Conservation (phyloP, 2,888 invertebrate species). For the Glyphotaelius pellucidus region DNA sequence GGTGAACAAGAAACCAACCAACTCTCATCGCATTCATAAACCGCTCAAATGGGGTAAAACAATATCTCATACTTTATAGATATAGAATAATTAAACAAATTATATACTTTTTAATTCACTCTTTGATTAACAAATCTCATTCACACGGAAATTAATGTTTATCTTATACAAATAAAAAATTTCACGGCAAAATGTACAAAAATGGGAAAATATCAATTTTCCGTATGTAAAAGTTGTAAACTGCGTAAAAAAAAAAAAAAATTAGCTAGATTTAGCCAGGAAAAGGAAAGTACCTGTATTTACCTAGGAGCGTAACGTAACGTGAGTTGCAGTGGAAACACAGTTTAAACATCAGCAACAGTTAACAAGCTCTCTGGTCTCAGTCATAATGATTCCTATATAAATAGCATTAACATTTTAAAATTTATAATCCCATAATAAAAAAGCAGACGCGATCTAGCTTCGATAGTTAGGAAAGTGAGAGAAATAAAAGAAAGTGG, state of each 20-base stretch:
- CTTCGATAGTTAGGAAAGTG: conserved; percentile 21
- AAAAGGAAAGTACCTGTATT: not conserved
- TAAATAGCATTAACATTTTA: conserved; percentile 53
- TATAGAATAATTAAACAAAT: conserved; percentile 56
- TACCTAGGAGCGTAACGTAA: not conserved
- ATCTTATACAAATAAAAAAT: conserved; percentile 38
- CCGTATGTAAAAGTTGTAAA: conserved; percentile 30
- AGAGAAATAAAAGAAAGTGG: conserved; percentile 30
- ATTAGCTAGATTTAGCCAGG: not conserved
- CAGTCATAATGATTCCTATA: conserved; percentile 53
- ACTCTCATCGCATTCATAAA: not conserved
- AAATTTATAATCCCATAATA: conserved; percentile 57
- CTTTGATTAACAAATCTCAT: conserved; percentile 47
- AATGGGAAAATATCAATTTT: conserved; percentile 22
- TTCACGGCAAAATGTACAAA: conserved; percentile 44
- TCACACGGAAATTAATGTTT: conserved; percentile 43
- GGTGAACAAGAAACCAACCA: not conserved
- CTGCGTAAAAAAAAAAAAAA: conserved; percentile 6
- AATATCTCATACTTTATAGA: conserved; percentile 54
- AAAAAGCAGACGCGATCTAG: conserved; percentile 49
- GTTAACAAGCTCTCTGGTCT: conserved; percentile 53
- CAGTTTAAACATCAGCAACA: not conserved
- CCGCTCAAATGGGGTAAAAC: conserved; percentile 45
- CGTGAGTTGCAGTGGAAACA: not conserved
- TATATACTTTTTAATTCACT: conserved; percentile 48